phyloP scores from a whole-genome alignment of 2,888 invertebrate species.

The Rhimphoctona megacephalus region DNA sequence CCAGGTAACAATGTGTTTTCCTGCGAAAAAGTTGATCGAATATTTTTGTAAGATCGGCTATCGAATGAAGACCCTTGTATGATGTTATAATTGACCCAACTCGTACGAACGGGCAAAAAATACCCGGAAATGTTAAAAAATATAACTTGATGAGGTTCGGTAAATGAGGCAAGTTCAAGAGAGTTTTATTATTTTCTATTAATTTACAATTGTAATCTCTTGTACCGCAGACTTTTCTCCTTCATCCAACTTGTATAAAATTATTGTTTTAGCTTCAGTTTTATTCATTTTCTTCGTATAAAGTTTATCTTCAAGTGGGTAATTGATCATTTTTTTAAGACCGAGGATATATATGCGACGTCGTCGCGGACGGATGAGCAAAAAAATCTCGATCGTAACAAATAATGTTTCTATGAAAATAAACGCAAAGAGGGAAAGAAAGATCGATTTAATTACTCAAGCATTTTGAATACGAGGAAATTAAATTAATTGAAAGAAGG shows the following conservation, averaged over 20 bases:
- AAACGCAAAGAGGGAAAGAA: background rate
- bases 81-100: constrained; percentile 36
- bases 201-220: background rate
- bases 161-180: constrained; percentile 26
- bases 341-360: background rate
- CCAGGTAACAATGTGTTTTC: constrained; percentile 40
- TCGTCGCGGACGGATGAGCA: background rate
- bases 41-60: constrained; percentile 69
- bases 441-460: background rate
- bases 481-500: background rate
- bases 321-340: background rate
- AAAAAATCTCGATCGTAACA: background rate
- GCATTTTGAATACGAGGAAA: background rate
- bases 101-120: constrained; percentile 32
- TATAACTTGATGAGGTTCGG: constrained; percentile 18
- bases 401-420: background rate
- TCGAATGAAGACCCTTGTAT: constrained; percentile 62
- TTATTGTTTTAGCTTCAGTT: background rate
- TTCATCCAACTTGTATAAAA: background rate
- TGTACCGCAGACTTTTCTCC: background rate
- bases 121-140: background rate
- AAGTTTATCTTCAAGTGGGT: background rate
- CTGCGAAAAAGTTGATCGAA: constrained; percentile 65
- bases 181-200: background rate
- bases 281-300: background rate